Conservation (phyloP, 2,888 invertebrate genomes). For the Mechanitis messenoides region DNA sequence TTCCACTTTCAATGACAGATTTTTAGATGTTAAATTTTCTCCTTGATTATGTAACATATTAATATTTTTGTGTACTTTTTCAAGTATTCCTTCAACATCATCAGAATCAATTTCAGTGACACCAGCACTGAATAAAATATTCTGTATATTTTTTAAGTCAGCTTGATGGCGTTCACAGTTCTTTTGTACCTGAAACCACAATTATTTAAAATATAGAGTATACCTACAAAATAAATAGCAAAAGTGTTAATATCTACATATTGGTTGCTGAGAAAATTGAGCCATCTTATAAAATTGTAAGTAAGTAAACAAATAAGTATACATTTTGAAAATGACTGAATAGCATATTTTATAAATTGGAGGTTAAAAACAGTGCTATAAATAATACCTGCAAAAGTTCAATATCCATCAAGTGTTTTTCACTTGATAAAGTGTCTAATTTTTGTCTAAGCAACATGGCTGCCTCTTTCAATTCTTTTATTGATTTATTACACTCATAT, state of each 20-base stretch:
- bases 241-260: background rate
- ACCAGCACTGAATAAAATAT: constrained; percentile 56
- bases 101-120: constrained; percentile 49
- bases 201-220: constrained; percentile 5
- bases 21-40: constrained; percentile 62
- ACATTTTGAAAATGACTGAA: too few species aligned
- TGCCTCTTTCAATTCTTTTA: constrained; percentile 64
- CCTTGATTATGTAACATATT: constrained; percentile 51
- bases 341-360: too few species aligned
- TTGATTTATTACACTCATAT: constrained; percentile 43
- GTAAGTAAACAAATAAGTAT: background rate
- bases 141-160: constrained; percentile 64
- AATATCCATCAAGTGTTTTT: constrained; percentile 62
- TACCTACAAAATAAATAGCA: background rate
- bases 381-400: constrained; percentile 59
- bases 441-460: constrained; percentile 59
- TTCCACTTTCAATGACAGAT: constrained; percentile 56
- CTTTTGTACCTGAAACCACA: constrained; percentile 51
- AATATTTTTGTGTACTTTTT: constrained; percentile 57
- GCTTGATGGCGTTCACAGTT: constrained; percentile 64
- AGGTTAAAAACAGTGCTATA: background rate
- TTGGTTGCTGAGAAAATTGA: too few species aligned
- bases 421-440: constrained; percentile 59
- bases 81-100: constrained; percentile 44
- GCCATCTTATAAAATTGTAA: too few species aligned